phyloP scores from a whole-genome alignment of 2,888 invertebrate genomes.

The Euspilapteryx auroguttella region DNA sequence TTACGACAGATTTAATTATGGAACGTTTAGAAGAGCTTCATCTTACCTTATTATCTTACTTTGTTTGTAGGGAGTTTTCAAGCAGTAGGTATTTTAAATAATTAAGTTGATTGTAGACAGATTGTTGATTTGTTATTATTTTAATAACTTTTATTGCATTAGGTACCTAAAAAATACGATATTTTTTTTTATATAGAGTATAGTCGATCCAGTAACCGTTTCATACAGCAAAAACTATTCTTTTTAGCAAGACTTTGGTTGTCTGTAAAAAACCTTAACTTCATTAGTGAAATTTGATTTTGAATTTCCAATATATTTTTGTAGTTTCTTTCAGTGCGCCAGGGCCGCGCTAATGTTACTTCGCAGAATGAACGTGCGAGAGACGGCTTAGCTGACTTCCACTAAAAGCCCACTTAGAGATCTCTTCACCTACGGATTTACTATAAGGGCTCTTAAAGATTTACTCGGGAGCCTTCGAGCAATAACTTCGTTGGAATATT shows the following conservation, averaged over 20 bases:
- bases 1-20: conserved; percentile 60
- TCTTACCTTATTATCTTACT: conserved; percentile 33
- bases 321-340: no score
- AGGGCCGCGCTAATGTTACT: conserved; percentile 33
- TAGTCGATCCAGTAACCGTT: no score
- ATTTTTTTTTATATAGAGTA: no score
- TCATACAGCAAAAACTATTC: no score
- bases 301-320: no score
- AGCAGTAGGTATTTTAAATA: conserved; percentile 1
- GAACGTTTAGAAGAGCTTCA: conserved; percentile 45
- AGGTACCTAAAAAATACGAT: no score
- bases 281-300: no score
- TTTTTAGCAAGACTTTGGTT: no score
- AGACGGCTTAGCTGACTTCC: conserved; percentile 53
- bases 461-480: conserved; percentile 32
- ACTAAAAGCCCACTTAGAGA: conserved; percentile 59
- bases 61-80: no score
- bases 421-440: conserved; percentile 50
- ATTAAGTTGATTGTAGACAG: not conserved
- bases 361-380: conserved; percentile 41
- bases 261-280: no score
- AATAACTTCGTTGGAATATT: conserved; percentile 38
- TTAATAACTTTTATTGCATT: no score
- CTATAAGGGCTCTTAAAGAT: conserved; percentile 39
- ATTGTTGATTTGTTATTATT: no score